Base-by-base conservation (phyloP, 2,113 vertebrate species). In the Vulpes lagopus region DNA sequence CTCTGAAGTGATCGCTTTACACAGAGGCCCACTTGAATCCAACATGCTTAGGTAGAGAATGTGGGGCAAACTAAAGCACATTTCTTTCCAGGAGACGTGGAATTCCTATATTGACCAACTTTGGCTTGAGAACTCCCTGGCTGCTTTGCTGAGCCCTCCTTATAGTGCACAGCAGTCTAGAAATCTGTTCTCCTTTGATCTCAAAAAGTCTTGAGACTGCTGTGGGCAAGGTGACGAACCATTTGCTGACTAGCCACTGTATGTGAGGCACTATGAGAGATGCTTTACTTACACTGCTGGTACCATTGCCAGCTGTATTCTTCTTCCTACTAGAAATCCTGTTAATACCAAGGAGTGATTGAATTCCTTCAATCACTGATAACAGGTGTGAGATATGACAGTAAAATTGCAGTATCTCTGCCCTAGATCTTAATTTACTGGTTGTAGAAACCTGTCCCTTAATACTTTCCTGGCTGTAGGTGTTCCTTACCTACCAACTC, bases 401-500 rank as follows among this genome's bases (percentile, higher is more conserved):
- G 30, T 57, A 59, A 49, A 62, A 60, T 55, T 96, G 64, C 27
- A 95, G 35, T 23, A 55, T 89, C 43, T 62, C 19, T 43, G 43
- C 22, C 55, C 2, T 59, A 85, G 30, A 76, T 84, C 49, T 96
- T 32, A 59, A 55, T 65, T 22, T 62, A 90, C 74, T 81, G 43
- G 95, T 90, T 79, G 60, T 85, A 83, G 12, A 69, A 90, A 94
- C 20, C 20, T 51, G 64, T 74, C 91, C 65, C 65, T 84, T n/a
- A 94, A 96, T 64, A 93, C 57, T 81, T 49, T 91, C 65, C 25
- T 35, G 32, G 80, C 22, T 43, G 1, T 90, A 35, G 35, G 11
- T 74, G 69, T 85, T 93, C 53, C 94, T 95, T 96, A 73, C 83
- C 81, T 96, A 94, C 49, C 27, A 96, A 95, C 59, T 57, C 51